A percentile compares a stretch with the other conserved stretches of the same genome.
These are phyloP conservation scores for Plagodis pulveraria DNA, from an alignment of 2,888 invertebrate genomes.

Conservation along the genomic window DNA sequence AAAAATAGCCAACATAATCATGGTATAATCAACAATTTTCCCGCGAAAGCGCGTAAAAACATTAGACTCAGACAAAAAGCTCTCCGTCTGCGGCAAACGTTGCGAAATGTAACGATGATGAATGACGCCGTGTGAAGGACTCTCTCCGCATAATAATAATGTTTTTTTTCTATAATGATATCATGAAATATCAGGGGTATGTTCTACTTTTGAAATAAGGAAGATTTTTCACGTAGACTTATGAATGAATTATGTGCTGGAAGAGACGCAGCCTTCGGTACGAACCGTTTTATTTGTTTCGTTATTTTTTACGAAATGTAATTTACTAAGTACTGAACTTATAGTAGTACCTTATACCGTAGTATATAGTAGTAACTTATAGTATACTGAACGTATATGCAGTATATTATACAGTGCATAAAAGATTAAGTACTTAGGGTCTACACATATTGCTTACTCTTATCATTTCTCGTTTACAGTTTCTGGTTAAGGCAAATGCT, in stretches of 20 bases:
- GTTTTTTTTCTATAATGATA: conserved; percentile 15
- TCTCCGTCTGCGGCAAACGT: conserved; percentile 18
- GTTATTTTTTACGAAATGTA: no score
- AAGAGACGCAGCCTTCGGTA: no score
- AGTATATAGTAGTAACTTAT: no score
- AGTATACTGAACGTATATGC: no score
- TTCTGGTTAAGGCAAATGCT: no score
- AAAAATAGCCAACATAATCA: conserved; percentile 13
- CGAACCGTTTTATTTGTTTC: no score
- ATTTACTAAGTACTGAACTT: no score
- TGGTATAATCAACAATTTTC: conserved; percentile 21
- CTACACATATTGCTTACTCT: no score
- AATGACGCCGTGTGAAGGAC: conserved; percentile 17
- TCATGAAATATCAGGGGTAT: conserved; percentile 7
- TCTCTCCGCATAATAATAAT: conserved; percentile 22
- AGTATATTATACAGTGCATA: no score
- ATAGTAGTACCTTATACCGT: no score
- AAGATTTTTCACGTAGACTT: neutral
- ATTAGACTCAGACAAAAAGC: conserved; percentile 27
- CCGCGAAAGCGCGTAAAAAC: conserved; percentile 12
- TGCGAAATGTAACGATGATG: conserved; percentile 29
- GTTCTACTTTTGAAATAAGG: neutral
- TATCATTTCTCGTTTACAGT: no score
- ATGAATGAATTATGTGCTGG: neutral
- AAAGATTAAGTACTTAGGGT: no score